Percentiles rank a stretch among this genome's conserved stretches.
Evolutionary conservation across 2,888 invertebrate species (phyloP).

Genomic region (Protodeltote pygarga): DNA sequence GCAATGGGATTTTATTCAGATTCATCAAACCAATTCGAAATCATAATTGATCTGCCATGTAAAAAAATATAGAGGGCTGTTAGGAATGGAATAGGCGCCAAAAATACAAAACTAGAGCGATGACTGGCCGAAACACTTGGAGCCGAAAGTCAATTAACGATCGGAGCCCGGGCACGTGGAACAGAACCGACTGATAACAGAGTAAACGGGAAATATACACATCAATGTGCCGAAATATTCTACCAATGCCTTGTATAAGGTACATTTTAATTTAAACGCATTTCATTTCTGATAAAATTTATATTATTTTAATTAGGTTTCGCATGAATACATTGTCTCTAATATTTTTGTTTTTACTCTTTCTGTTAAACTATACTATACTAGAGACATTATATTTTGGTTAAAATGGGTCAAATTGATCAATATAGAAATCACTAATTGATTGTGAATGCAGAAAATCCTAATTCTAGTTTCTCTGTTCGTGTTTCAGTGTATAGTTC

Average conservation of each 20-base stretch:
- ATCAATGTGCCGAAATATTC: constrained; percentile 26
- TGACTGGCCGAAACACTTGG: constrained; percentile 82
- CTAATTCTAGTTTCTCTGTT: too few species aligned
- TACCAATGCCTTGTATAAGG: too few species aligned
- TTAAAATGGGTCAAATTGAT: too few species aligned
- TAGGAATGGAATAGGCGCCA: constrained; percentile 83
- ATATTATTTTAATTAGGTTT: too few species aligned
- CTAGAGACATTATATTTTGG: too few species aligned
- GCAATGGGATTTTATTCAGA: constrained; percentile 86
- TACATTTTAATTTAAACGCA: too few species aligned
- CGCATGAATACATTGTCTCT: too few species aligned
- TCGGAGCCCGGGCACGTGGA: constrained; percentile 71
- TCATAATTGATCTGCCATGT: constrained; percentile 85
- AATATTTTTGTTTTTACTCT: too few species aligned
- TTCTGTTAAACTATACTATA: too few species aligned
- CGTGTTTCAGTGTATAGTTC: neutral
- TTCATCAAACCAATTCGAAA: constrained; percentile 86
- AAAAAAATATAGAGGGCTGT: constrained; percentile 84
- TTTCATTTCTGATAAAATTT: too few species aligned
- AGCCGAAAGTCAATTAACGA: constrained; percentile 83
- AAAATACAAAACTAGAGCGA: constrained; percentile 84
- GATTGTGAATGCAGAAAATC: too few species aligned
- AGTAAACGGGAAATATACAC: constrained; percentile 52
- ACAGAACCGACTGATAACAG: constrained; percentile 61
- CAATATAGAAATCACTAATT: too few species aligned